Conservation (phyloP, 2,888 invertebrate species). For the Platycheirus rosarum region DNA sequence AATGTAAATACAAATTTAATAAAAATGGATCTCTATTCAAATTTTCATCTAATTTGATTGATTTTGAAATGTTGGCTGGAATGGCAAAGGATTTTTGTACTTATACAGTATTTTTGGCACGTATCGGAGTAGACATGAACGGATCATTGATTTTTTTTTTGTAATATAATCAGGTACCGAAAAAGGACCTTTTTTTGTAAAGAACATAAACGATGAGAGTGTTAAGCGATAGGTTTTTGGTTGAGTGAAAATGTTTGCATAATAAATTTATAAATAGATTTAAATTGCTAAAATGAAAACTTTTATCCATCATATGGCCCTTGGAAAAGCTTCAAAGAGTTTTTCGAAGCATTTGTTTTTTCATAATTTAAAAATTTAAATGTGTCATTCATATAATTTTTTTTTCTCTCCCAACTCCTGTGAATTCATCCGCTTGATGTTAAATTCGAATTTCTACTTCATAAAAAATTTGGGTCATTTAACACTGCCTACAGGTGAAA, state of each 20-base stretch:
- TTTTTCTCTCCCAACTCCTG: no score
- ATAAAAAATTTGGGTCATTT: no score
- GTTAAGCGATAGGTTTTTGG: neutral
- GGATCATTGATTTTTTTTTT: slow-evolving; percentile 15
- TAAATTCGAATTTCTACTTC: no score
- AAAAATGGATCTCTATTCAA: slow-evolving; percentile 19
- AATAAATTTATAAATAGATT: neutral
- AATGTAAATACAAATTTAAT: slow-evolving; percentile 18
- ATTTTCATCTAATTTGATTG: slow-evolving; percentile 38
- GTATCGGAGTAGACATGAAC: slow-evolving; percentile 8
- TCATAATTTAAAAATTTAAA: no score
- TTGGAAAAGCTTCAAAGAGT: no score
- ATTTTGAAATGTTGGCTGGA: slow-evolving; percentile 10
- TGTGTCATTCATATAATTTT: no score
- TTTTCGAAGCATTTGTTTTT: no score
- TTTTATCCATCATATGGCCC: no score
- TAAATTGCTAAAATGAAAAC: neutral
- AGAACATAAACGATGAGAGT: neutral
- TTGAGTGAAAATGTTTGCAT: neutral
- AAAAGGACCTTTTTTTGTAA: neutral
- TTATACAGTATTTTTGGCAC: slow-evolving; percentile 21
- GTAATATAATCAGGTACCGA: slow-evolving; percentile 16
- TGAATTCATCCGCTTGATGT: no score
- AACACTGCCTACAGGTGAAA: no score
- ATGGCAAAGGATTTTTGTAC: neutral